Evolutionary conservation across 1,140 invertebrate species (phyloP).

Genomic region (Bombus terrestris): DNA sequence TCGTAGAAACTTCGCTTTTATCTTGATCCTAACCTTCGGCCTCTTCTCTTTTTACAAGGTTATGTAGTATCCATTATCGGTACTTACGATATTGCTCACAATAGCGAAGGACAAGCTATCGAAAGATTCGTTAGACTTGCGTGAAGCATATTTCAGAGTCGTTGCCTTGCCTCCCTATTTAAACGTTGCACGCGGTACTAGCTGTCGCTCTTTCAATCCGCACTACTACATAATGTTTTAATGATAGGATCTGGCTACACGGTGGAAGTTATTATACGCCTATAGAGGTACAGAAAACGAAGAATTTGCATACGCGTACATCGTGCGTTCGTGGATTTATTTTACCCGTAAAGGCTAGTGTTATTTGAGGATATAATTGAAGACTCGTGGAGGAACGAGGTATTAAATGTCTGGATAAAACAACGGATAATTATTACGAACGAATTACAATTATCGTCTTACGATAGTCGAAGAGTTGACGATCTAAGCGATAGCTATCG

Average conservation of each 20-base stretch:
- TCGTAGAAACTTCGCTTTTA: not conserved
- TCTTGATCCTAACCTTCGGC: not conserved
- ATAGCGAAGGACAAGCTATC: not conserved
- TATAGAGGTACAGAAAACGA: not conserved
- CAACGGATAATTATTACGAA: not conserved
- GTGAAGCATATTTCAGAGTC: not conserved
- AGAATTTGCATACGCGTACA: not conserved
- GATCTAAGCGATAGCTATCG: not conserved
- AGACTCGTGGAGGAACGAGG: not conserved
- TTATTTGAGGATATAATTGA: not conserved
- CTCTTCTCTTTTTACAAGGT: not conserved
- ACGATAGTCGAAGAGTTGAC: not conserved
- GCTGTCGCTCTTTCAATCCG: not conserved
- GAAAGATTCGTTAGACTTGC: not conserved
- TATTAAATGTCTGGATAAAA: no score
- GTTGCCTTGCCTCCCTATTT: no score
- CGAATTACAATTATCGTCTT: slow-evolving; percentile 2
- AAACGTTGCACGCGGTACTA: not conserved
- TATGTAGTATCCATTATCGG: not conserved
- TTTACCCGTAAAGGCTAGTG: not conserved
- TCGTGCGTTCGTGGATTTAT: not conserved
- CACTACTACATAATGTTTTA: not conserved
- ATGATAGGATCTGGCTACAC: not conserved
- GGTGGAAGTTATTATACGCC: not conserved
- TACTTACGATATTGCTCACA: not conserved